Evolutionary conservation across 2,888 invertebrate genomes (phyloP).

Genomic region (Oscheius sp.): DNA sequence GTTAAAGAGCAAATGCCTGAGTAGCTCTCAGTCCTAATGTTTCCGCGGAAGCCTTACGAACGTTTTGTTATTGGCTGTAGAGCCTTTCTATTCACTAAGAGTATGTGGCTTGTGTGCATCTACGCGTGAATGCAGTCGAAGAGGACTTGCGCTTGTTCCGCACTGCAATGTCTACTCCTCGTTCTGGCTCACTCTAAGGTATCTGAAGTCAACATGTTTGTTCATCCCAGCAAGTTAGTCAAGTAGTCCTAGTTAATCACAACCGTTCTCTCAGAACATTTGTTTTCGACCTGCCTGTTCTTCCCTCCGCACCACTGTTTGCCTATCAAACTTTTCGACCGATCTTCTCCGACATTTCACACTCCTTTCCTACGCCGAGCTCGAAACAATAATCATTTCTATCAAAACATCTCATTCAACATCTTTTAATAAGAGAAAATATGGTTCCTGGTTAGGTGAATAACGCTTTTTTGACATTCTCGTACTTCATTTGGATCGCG

Average conservation of each 20-base stretch:
- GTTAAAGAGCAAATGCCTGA: slow-evolving; percentile 16
- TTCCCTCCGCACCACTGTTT: slow-evolving; percentile 4
- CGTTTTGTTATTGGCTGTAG: slow-evolving; percentile 26
- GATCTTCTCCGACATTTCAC: background rate
- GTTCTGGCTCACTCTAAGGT: background rate
- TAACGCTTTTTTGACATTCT: too few relatives aligned
- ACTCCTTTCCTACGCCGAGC: background rate
- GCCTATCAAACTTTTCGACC: slow-evolving; percentile 16
- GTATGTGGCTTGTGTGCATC: slow-evolving; percentile 34
- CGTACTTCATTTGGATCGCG: too few relatives aligned
- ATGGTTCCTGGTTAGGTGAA: too few relatives aligned
- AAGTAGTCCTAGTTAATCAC: slow-evolving; percentile 1
- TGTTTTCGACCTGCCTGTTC: background rate
- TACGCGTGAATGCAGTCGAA: slow-evolving; percentile 34
- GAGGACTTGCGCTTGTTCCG: slow-evolving; percentile 29
- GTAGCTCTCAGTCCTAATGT: slow-evolving; percentile 2
- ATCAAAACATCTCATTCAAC: background rate
- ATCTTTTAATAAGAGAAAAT: too few relatives aligned
- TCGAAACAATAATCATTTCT: slow-evolving; percentile 8
- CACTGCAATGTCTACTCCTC: slow-evolving; percentile 24
- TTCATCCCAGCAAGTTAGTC: slow-evolving; percentile 3
- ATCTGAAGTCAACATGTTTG: slow-evolving; percentile 24
- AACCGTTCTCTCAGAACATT: background rate
- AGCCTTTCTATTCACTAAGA: slow-evolving; percentile 32
- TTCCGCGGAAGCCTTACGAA: slow-evolving; percentile 18